phyloP scores from a whole-genome alignment of 1,140 invertebrate species.

The Drosophila grimshawi region DNA sequence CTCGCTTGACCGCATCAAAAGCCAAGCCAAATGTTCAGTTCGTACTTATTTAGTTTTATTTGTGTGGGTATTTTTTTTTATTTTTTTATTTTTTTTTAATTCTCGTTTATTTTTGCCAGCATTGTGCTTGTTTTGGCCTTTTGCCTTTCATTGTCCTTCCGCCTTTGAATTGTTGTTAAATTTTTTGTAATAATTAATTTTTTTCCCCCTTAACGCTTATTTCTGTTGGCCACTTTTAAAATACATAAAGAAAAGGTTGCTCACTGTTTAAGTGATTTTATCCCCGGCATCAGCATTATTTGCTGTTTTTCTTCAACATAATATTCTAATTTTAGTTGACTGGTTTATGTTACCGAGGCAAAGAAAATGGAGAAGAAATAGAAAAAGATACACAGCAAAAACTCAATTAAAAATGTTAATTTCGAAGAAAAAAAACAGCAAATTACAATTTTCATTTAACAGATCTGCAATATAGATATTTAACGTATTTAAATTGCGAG shows the following conservation, averaged over 20 bases:
- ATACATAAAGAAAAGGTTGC: constrained; percentile 31
- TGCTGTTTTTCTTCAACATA: constrained; percentile 62
- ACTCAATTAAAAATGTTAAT: constrained; percentile 51
- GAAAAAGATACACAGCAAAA: constrained; percentile 4
- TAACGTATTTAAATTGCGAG: not conserved
- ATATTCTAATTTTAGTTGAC: constrained; percentile 73
- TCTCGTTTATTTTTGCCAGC: constrained; percentile 53
- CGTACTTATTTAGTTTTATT: constrained; percentile 42
- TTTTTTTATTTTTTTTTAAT: constrained; percentile 24
- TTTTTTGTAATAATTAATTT: constrained; percentile 82
- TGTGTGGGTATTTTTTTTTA: constrained; percentile 18
- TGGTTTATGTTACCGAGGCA: constrained; percentile 56
- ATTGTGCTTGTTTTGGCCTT: constrained; percentile 50
- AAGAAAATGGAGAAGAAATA: constrained; percentile 33
- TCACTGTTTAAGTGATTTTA: constrained; percentile 63
- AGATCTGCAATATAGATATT: constrained; percentile 25
- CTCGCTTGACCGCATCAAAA: constrained; percentile 73
- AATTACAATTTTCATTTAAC: constrained; percentile 31
- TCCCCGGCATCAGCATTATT: constrained; percentile 17
- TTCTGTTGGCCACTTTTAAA: constrained; percentile 28
- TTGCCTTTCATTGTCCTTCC: constrained; percentile 76
- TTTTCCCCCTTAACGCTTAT: constrained; percentile 45
- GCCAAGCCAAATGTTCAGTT: constrained; percentile 59
- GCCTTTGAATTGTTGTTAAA: constrained; percentile 69
- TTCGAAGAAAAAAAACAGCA: constrained; percentile 23